Conservation (phyloP, 2,113 vertebrate genomes). For the Oenanthe melanoleuca region DNA sequence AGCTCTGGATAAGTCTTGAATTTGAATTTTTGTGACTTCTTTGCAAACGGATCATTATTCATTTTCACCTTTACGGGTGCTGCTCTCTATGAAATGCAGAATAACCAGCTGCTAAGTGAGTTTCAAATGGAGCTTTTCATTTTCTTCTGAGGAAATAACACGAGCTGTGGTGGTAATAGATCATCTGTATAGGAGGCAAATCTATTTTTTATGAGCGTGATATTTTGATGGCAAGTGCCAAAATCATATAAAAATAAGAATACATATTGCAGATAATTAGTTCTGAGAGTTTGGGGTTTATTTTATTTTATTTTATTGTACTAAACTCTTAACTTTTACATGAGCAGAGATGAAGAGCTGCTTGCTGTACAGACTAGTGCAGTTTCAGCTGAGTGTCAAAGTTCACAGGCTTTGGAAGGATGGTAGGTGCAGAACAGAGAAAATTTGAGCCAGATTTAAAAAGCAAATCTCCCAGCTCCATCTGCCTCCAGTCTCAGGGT, state of each 20-base stretch:
- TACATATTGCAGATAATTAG: constrained; percentile 43
- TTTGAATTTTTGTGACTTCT: constrained; percentile 69
- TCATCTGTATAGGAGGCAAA: constrained; percentile 55
- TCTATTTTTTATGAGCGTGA: constrained; percentile 26
- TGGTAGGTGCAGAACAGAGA: neutral
- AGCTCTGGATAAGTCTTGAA: constrained; percentile 52
- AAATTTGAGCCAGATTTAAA: neutral
- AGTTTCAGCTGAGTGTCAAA: neutral
- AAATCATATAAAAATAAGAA: constrained; percentile 47
- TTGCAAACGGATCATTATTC: constrained; percentile 50
- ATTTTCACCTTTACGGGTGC: constrained; percentile 59
- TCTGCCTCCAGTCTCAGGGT: neutral
- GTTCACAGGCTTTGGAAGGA: neutral
- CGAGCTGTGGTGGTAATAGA: constrained; percentile 31
- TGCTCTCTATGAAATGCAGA: constrained; percentile 54
- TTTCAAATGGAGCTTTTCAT: constrained; percentile 67
- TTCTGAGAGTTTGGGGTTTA: neutral
- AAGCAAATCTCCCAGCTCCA: neutral
- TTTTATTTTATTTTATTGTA: neutral
- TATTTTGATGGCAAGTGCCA: constrained; percentile 35
- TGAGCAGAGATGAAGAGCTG: neutral
- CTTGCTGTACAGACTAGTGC: neutral
- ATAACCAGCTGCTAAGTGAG: constrained; percentile 66
- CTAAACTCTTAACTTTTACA: neutral
- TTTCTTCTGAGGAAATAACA: constrained; percentile 62